Base-by-base conservation (phyloP, 2,797 vertebrate genomes). In the Galaxias olidus region DNA sequence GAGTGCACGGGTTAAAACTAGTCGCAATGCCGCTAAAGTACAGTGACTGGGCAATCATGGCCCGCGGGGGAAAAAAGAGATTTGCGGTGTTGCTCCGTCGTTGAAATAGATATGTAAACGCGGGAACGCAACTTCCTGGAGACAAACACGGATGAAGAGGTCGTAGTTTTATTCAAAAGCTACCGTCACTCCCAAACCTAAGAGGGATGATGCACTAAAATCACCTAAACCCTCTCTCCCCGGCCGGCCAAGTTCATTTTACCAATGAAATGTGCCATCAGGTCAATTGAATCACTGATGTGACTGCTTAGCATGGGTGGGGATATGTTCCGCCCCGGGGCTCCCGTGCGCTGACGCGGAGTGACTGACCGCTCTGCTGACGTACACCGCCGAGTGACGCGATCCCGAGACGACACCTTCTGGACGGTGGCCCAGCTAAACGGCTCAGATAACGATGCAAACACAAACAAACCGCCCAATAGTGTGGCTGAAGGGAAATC, bases 251-350 rank as follows among this genome's bases (percentile, higher is more conserved):
- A 63, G 60, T 69, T 68, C 48, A 78, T 77, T 78, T 76, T 69
- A 79, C 66, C 80, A 55, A 74, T 74, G 79, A 83, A 69, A 59
- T 64, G 58, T 14, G 19, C 57, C 58, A 72, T 76, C 74, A 81
- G 68, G 68, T 70, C 72, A 78, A 40, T 17, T 56, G 58, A 68
- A 75, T 75, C 68, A 69, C 65, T 72, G 59, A 40, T 75, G 58
- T 66, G 71, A 80, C 76, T 76, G 75, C 70, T 84, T 84, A 84
- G 69, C 52, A 6, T 61, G 69, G 54, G 51, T n/a, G n/a, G n/a
- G n/a, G n/a, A n/a, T n/a, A n/a, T n/a, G 73, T 78, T 74, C 74
- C 66, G 66, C 41, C 8, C 5, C 11, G 30, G 40, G 66, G 66
- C 56, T 66, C 40, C 57, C 43, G 43, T 48, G 17, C 58, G 8